Evolutionary conservation across 2,888 invertebrate species (phyloP).

Genomic region (Cryptocheilus praepositus): DNA sequence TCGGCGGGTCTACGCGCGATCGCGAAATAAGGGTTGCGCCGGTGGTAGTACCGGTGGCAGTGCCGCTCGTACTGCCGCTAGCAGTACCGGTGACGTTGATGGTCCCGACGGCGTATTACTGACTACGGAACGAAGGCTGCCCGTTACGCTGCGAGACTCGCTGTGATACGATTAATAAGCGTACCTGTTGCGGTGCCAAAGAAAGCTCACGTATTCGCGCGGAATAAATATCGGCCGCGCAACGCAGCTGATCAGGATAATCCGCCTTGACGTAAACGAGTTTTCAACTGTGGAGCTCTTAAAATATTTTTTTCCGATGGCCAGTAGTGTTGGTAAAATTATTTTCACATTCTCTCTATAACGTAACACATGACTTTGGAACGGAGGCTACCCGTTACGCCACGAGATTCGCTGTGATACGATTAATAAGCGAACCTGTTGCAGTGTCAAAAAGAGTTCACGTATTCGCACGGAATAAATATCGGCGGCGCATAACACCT

Average conservation of each 20-base stretch:
- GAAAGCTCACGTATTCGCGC: too few species aligned
- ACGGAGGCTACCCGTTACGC: constrained; percentile 22
- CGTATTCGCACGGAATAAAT: too few species aligned
- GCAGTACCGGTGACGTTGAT: background rate
- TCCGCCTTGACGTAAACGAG: too few species aligned
- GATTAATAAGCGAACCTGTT: constrained; percentile 3
- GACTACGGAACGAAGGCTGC: constrained; percentile 22
- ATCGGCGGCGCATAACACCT: too few species aligned
- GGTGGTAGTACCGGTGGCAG: background rate
- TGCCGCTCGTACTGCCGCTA: background rate
- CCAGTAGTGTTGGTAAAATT: background rate
- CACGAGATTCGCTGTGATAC: constrained; percentile 22
- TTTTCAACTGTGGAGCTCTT: too few species aligned
- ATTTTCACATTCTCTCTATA: background rate
- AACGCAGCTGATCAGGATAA: too few species aligned
- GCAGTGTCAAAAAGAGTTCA: too few species aligned
- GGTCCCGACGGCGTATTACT: constrained; percentile 8
- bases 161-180: constrained; percentile 15
- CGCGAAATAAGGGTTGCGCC: constrained; percentile 14
- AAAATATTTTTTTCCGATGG: too few species aligned
- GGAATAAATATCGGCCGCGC: too few species aligned
- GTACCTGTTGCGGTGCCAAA: too few species aligned
- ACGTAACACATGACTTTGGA: constrained; percentile 8
- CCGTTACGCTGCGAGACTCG: constrained; percentile 19
- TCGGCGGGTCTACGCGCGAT: constrained; percentile 11